Conservation (phyloP, 1,140 invertebrate species). For the Hormaphis cornu region DNA sequence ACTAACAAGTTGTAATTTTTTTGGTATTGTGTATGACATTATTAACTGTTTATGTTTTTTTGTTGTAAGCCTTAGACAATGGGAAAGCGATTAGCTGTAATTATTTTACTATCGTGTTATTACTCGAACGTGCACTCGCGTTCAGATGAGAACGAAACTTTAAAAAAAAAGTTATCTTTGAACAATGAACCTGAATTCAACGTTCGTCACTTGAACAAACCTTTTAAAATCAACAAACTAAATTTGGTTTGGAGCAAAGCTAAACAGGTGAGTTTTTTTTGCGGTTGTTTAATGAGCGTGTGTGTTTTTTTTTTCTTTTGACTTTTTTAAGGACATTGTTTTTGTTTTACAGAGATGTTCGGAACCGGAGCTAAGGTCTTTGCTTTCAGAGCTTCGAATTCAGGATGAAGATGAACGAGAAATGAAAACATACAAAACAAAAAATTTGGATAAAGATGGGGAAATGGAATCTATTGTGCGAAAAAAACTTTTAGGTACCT, state of each 20-base stretch:
- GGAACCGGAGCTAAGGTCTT: slow-evolving; percentile 70
- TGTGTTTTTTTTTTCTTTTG: slow-evolving; percentile 33
- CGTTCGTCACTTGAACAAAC: slow-evolving; percentile 57
- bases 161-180: slow-evolving; percentile 30
- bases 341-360: slow-evolving; percentile 58
- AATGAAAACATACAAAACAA: slow-evolving; percentile 68
- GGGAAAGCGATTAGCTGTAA: not conserved
- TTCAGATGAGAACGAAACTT: slow-evolving; percentile 27
- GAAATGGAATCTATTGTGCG: slow-evolving; percentile 71
- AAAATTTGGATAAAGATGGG: slow-evolving; percentile 72
- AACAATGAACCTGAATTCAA: slow-evolving; percentile 35
- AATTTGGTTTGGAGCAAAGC: slow-evolving; percentile 78
- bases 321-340: not conserved
- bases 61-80: not conserved
- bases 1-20: too few species aligned
- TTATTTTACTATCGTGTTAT: not conserved
- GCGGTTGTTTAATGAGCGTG: too few species aligned
- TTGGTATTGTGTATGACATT: too few species aligned
- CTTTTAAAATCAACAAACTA: slow-evolving; percentile 74
- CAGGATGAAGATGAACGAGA: slow-evolving; percentile 86
- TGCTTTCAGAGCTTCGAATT: slow-evolving; percentile 79
- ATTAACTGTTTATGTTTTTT: not conserved
- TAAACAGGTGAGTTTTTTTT: slow-evolving; percentile 52
- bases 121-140: not conserved
- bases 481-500: slow-evolving; percentile 61